Evolutionary conservation across 2,797 vertebrate genomes (phyloP).

Genomic region (Ammospiza maritima): DNA sequence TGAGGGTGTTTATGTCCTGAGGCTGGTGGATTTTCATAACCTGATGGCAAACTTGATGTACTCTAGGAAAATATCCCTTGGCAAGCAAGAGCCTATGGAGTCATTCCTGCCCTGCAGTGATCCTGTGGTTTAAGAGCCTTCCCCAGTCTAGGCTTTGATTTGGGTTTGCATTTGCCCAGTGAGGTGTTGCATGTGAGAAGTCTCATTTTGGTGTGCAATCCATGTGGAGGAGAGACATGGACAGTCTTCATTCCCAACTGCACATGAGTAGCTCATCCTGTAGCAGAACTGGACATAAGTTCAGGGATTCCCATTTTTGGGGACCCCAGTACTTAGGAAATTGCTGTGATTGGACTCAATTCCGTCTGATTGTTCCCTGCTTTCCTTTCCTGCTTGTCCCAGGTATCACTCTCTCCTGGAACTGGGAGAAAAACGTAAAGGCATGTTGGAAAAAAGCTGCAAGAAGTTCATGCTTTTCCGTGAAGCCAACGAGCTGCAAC

Average conservation of each 20-base stretch:
- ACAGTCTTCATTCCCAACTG: background rate
- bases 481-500: conserved; percentile 95
- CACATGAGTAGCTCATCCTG: background rate
- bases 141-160: background rate
- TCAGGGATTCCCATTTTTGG: background rate
- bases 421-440: conserved; percentile 94
- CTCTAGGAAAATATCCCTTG: background rate
- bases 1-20: background rate
- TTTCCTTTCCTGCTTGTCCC: background rate
- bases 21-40: background rate
- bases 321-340: background rate
- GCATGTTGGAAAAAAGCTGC: conserved; percentile 98
- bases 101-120: background rate
- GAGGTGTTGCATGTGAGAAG: background rate
- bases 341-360: background rate
- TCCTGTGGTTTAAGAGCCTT: background rate
- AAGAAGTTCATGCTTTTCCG: conserved; percentile 99
- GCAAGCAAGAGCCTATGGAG: background rate
- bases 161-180: background rate
- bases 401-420: conserved; percentile 94
- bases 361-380: background rate
- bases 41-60: background rate
- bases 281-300: background rate
- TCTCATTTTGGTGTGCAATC: background rate
- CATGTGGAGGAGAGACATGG: background rate